Base-by-base conservation (phyloP, 2,113 vertebrate genomes). In the Synodontis membranacea region DNA sequence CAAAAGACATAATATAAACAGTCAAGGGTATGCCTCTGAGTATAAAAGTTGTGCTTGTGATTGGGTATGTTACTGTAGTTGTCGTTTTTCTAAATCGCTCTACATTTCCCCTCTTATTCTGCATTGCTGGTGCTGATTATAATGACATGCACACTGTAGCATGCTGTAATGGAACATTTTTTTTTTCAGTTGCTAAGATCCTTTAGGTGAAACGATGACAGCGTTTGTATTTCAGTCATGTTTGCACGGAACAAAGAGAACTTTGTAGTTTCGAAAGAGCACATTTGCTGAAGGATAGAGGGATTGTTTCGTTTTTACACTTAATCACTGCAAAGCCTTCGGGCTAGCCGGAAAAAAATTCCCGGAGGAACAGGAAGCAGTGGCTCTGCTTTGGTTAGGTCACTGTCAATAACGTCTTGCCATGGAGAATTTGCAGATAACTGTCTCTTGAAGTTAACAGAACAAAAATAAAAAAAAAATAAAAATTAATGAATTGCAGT, bases 271-370 rank as follows among this genome's bases (percentile, higher is more conserved):
- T 82, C 34, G 60, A 82, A 64, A 66, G 28, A 34, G n/a, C n/a
- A 66, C 58, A 66, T 34, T 54, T 52, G n/a, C 58, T 62, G 42
- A 66, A 82, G 56, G 74, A 80, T 54, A 28, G n/a, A 83, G 66
- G n/a, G 64, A 54, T 15, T 70, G 48, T 66, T 83, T 52, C 31
- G 39, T 68, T 83, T 83, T 83, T 64, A 66, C 66, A 83, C 64
- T 31, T 28, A 72, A 70, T 62, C 39, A 15, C 70, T 31, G 19
- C 31, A 76, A 52, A 70, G 42, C 82, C 48, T 39, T 39, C 5
- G 31, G 31, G 42, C 21, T 9, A 79, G 56, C 17, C 76, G 11
- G 28, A 83, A 7, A 83, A 7, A 52, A 39, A 83, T 52, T 68
- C 48, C 64, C 42, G 12, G 34, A 62, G 39, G 54, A 62, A 60